Evolutionary conservation across 1,140 invertebrate species (phyloP).

Genomic region (Gryllus bimaculatus): DNA sequence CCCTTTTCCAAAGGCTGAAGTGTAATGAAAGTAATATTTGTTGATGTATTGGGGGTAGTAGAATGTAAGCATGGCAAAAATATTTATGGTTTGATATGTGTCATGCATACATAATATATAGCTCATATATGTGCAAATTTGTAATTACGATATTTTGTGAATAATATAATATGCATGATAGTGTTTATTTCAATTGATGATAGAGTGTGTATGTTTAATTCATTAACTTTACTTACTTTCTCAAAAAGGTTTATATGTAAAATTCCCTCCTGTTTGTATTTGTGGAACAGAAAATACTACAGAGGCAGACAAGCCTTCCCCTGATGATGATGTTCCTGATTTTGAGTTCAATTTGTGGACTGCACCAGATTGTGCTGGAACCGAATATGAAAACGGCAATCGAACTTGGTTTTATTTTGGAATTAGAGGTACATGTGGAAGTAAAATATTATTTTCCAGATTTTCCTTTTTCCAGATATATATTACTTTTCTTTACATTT

Average conservation of each 20-base stretch:
- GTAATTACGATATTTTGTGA: too few relatives aligned
- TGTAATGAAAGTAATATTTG: too few relatives aligned
- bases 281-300: background rate
- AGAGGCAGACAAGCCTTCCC: background rate
- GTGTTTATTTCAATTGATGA: too few relatives aligned
- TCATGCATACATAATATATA: too few relatives aligned
- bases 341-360: slow-evolving; percentile 89
- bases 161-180: too few relatives aligned
- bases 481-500: slow-evolving; percentile 6
- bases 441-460: background rate
- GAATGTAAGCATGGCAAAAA: too few relatives aligned
- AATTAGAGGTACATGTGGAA: slow-evolving; percentile 42
- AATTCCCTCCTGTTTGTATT: background rate
- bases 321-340: slow-evolving; percentile 43
- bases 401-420: slow-evolving; percentile 93
- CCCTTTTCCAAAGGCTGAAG: too few relatives aligned
- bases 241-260: background rate
- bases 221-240: too few relatives aligned
- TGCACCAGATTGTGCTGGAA: slow-evolving; percentile 76
- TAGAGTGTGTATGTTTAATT: too few relatives aligned
- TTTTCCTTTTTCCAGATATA: background rate
- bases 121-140: too few relatives aligned
- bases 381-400: slow-evolving; percentile 82
- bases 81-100: too few relatives aligned
- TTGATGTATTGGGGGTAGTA: too few relatives aligned